These are phyloP conservation scores for Drosophila willistoni DNA, from an alignment of 1,140 invertebrate genomes.

Conservation along the genomic window DNA sequence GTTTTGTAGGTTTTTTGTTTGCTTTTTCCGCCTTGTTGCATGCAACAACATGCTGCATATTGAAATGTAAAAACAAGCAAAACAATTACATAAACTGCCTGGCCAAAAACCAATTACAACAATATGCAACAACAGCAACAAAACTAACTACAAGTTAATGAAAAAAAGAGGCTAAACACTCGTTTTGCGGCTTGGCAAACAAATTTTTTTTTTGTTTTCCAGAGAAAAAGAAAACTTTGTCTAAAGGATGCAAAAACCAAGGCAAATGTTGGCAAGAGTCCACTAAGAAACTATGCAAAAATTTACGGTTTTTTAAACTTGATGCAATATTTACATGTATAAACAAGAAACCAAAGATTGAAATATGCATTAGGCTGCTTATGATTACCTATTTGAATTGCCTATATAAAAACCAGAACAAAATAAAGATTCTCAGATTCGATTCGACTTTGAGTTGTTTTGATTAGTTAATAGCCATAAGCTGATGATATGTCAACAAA, in stretches of 20 bases:
- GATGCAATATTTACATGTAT: too few relatives aligned
- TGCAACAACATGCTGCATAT: constrained; percentile 41
- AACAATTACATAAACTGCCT: constrained; percentile 59
- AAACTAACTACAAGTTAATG: constrained; percentile 57
- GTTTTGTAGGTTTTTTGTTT: constrained; percentile 10
- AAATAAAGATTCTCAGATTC: too few relatives aligned
- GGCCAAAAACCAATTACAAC: constrained; percentile 44
- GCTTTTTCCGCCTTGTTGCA: constrained; percentile 63
- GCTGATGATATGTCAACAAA: too few relatives aligned
- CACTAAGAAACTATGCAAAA: background rate
- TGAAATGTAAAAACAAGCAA: constrained; percentile 34
- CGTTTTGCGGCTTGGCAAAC: constrained; percentile 19
- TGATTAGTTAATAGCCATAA: too few relatives aligned
- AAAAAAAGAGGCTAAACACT: constrained; percentile 42
- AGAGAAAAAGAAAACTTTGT: background rate
- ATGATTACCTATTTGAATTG: too few relatives aligned
- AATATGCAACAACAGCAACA: constrained; percentile 33
- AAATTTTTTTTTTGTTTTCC: background rate
- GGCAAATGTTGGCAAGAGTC: background rate
- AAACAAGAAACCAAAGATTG: too few relatives aligned
- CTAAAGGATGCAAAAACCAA: background rate
- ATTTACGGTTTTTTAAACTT: too few relatives aligned
- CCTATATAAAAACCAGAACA: too few relatives aligned
- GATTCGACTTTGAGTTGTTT: too few relatives aligned
- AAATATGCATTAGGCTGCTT: too few relatives aligned